Evolutionary conservation across 2,797 vertebrate species (phyloP).

Genomic region (Aselliscus stoliczkanus): DNA sequence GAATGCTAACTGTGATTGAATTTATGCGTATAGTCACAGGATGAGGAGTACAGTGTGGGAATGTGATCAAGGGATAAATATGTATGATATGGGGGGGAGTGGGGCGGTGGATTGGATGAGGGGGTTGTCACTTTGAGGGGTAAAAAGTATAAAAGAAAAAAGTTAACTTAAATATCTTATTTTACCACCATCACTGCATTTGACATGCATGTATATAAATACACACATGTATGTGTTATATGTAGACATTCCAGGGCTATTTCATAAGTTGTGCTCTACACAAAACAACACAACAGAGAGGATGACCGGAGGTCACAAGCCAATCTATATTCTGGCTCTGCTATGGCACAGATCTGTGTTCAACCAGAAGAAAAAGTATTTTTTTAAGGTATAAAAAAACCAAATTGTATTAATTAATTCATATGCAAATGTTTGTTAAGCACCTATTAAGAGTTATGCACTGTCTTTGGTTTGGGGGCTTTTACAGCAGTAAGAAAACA

Average conservation of each 20-base stretch:
- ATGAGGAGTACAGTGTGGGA: too few relatives aligned
- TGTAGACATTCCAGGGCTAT: not conserved
- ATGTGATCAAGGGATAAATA: too few relatives aligned
- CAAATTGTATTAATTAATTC: not conserved
- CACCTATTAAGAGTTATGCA: not conserved
- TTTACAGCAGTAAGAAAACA: not conserved
- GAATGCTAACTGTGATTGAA: too few relatives aligned
- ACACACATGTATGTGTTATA: not conserved
- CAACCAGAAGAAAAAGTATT: not conserved
- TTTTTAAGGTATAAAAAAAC: not conserved
- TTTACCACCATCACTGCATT: not conserved
- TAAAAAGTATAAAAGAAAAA: too few relatives aligned
- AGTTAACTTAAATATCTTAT: not conserved
- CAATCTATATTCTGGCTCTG: not conserved
- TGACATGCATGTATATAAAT: not conserved
- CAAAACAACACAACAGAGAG: not conserved
- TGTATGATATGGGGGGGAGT: too few relatives aligned
- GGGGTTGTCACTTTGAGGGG: too few relatives aligned
- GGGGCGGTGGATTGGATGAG: too few relatives aligned
- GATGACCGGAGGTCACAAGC: not conserved
- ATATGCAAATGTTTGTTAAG: not conserved
- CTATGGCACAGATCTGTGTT: not conserved
- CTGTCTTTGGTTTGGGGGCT: not conserved
- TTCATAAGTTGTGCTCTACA: not conserved
- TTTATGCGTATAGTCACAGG: too few relatives aligned